Conservation (phyloP, 2,797 vertebrate species). For the Epinephelus malabaricus region DNA sequence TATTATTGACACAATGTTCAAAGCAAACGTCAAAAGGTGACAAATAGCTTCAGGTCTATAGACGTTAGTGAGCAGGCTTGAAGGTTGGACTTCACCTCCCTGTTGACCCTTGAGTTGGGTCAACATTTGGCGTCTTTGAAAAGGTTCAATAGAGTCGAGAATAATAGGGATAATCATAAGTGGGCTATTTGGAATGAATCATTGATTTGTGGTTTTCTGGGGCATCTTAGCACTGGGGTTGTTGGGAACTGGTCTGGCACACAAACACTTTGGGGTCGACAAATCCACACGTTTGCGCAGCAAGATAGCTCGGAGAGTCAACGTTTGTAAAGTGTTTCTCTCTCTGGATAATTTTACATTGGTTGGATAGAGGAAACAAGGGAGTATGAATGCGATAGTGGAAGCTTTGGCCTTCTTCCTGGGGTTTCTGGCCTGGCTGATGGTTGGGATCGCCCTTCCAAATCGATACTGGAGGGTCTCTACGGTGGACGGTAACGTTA, state of each 20-base stretch:
- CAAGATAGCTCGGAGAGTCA: slow-evolving; percentile 36
- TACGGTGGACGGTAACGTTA: slow-evolving; percentile 88
- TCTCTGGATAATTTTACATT: slow-evolving; percentile 36
- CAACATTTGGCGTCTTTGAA: slow-evolving; percentile 69
- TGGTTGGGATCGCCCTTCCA: slow-evolving; percentile 86
- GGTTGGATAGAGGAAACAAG: slow-evolving; percentile 20
- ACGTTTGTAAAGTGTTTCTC: slow-evolving; percentile 15
- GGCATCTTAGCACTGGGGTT: slow-evolving; percentile 38
- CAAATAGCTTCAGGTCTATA: slow-evolving; percentile 59
- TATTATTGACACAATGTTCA: slow-evolving; percentile 61
- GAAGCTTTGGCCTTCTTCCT: slow-evolving; percentile 87
- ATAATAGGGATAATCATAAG: slow-evolving; percentile 63
- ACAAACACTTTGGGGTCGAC: slow-evolving; percentile 28
- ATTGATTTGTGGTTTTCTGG: slow-evolving; percentile 70
- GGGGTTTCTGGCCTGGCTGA: slow-evolving; percentile 84
- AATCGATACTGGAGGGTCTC: slow-evolving; percentile 89
- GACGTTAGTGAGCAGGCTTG: slow-evolving; percentile 41
- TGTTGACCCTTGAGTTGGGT: slow-evolving; percentile 52
- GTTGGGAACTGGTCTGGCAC: slow-evolving; percentile 39
- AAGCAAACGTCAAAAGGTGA: slow-evolving; percentile 63
- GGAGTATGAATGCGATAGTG: slow-evolving; percentile 77
- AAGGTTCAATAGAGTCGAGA: slow-evolving; percentile 58
- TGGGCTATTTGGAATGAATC: slow-evolving; percentile 70
- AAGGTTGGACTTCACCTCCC: slow-evolving; percentile 65
- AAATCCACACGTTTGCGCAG: slow-evolving; percentile 44